Base-by-base conservation (phyloP, 2,797 vertebrate species). In the Microchirus variegatus region DNA sequence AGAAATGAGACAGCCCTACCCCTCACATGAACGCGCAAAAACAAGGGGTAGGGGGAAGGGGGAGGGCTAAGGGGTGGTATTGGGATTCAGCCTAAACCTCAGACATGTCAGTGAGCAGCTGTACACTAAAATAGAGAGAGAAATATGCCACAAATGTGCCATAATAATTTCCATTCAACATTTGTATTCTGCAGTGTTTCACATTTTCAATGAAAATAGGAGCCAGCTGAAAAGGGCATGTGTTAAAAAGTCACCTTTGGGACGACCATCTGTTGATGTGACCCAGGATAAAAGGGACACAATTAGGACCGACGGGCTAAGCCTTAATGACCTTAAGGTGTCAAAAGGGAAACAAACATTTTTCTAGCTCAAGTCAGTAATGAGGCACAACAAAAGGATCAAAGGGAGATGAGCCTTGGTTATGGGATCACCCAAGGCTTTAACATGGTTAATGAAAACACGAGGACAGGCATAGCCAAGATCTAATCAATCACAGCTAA, bases 261-360 rank as follows among this genome's bases (percentile, higher is more conserved):
- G 46, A 44, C 3, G 5, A 3, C 63, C 78, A 70, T 73, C 65
- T 73, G 63, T 44, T 55, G 40, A 59, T 31, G 35, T 11, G 26
- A 62, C 48, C 13, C 8, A 48, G 18, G 17, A 31, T 6, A 11
- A 38, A 50, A 55, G 7, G 9, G n/a, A 37, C 12, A 22, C 9
- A 51, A 48, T 54, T 17, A 44, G 10, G n/a, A 54, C 16, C 8
- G 45, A n/a, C 41, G 4, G 35, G 26, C 31, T 18, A 15, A 0
- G 22, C 42, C 49, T 49, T 12, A 9, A 35, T 64, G 44, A 69
- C 46, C 53, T 70, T 10, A 9, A 11, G 63, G 44, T 3, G 63
- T 75, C 63, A 79, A 70, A 71, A 56, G 69, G 64, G 36, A 79
- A 72, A 45, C 9, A 9, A 65, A 3, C 16, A 31, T 52, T 55